Evolutionary conservation across 2,113 vertebrate genomes (phyloP), one percentile per base, ranked within the genome.

Genomic region (Alethe diademata): DNA sequence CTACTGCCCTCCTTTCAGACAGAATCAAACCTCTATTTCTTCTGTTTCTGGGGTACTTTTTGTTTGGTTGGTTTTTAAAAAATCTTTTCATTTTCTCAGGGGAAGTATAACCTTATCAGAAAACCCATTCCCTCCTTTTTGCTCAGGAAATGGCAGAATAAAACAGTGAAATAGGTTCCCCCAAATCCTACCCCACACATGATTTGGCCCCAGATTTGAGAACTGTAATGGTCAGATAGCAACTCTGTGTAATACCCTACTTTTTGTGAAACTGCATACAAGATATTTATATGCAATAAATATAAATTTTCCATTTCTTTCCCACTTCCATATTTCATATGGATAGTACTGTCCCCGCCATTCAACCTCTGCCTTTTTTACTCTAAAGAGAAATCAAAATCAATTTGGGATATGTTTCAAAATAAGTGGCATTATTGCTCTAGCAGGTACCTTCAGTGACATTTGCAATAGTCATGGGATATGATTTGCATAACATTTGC

Each of bases 141-240:
- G 19, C 23, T 74, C 50, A 29, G 36, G 29, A 33, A 85, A 78
- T 35, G 43, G 15, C 42, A 75, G 42, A 61, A 58, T 31, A 50
- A 53, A 24, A 33, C 13, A 70, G 12, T 14, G 28, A 35, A 86
- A 54, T 13, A 51, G 24, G 25, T 35, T 53, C 19, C 25, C 24
- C 8, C 47, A 64, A 35, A 28, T 40, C 43, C 26, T 33, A 78
- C 7, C 20, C 14, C 26, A 40, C 7, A 17, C 0, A 0, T 7
- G 56, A 67, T 61, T 51, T 65, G 40, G 43, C 17, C 20, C n/a
- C 54, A 6, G 57, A 74, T 67, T 81, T 78, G 40, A 69, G 23
- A 95, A 57, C 17, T 26, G 24, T 11, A 72, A 75, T 43, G 15
- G 13, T 78, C 57, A 78, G 38, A 92, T 17, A 65, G 10, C 11